Percentiles rank a stretch among this genome's conserved stretches.
Evolutionary conservation across 2,888 invertebrate species (phyloP).

Genomic region (Tinea pellionella): DNA sequence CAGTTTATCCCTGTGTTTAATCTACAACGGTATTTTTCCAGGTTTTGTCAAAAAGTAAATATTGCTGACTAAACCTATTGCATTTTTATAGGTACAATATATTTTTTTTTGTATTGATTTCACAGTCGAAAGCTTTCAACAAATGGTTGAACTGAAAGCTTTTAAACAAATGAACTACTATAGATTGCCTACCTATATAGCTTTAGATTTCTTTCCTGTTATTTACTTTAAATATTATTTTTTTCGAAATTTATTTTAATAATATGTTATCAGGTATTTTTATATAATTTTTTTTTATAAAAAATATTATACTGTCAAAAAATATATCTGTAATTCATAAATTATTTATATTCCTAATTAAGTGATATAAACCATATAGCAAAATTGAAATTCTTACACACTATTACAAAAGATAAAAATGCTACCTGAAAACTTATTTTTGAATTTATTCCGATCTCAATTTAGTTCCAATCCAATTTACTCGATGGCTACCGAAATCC

Average conservation of each 20-base stretch:
- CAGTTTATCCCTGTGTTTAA: too few species aligned
- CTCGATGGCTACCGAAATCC: not conserved
- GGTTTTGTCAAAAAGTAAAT: not conserved
- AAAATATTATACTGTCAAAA: too few species aligned
- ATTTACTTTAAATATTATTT: too few species aligned
- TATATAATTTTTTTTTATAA: too few species aligned
- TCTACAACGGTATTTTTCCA: not conserved
- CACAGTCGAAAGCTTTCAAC: not conserved
- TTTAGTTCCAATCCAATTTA: not conserved
- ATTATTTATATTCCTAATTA: too few species aligned
- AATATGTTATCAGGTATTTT: too few species aligned
- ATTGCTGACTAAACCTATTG: not conserved
- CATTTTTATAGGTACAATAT: not conserved
- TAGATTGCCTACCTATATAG: too few species aligned
- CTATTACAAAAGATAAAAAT: not conserved
- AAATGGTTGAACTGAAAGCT: not conserved
- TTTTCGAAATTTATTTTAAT: too few species aligned
- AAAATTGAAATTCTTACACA: not conserved
- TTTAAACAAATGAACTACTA: not conserved
- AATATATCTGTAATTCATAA: too few species aligned
- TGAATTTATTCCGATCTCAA: not conserved
- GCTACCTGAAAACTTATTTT: not conserved
- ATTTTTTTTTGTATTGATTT: not conserved
- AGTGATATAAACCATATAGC: not conserved
- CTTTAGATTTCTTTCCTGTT: too few species aligned